Evolutionary conservation across 2,888 invertebrate species (phyloP).

Genomic region (Epistrophe eligans): DNA sequence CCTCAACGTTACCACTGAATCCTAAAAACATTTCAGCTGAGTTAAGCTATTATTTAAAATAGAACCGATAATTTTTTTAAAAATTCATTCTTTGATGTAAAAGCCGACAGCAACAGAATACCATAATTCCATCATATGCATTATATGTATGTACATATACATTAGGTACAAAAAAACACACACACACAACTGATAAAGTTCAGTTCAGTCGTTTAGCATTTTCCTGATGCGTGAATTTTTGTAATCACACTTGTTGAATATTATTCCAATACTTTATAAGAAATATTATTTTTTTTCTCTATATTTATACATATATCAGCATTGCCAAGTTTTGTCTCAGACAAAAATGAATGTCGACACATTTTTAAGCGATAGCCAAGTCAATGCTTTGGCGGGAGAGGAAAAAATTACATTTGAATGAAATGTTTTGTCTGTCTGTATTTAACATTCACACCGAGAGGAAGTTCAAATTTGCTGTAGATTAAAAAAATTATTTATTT

Average conservation of each 20-base stretch:
- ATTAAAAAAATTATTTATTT: background rate
- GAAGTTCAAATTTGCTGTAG: background rate
- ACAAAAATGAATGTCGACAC: background rate
- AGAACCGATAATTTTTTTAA: too few species aligned
- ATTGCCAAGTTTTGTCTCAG: background rate
- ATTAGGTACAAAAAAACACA: too few species aligned
- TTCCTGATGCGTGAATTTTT: background rate
- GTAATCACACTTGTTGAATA: background rate
- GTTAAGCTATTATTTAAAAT: too few species aligned
- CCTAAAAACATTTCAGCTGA: too few species aligned
- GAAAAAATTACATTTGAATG: conserved; percentile 7
- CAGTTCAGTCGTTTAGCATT: background rate
- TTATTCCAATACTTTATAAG: background rate
- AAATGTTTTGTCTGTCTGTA: conserved; percentile 5
- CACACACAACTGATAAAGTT: background rate
- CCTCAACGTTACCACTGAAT: too few species aligned
- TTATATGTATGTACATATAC: too few species aligned
- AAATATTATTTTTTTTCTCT: background rate
- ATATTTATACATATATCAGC: conserved; percentile 26
- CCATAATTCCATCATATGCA: too few species aligned
- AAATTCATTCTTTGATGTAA: too few species aligned
- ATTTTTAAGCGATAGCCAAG: background rate
- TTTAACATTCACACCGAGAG: background rate
- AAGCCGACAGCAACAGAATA: too few species aligned
- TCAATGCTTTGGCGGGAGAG: background rate